Base-by-base conservation (phyloP, 2,888 invertebrate species). In the Pardosa pseudoannulata region DNA sequence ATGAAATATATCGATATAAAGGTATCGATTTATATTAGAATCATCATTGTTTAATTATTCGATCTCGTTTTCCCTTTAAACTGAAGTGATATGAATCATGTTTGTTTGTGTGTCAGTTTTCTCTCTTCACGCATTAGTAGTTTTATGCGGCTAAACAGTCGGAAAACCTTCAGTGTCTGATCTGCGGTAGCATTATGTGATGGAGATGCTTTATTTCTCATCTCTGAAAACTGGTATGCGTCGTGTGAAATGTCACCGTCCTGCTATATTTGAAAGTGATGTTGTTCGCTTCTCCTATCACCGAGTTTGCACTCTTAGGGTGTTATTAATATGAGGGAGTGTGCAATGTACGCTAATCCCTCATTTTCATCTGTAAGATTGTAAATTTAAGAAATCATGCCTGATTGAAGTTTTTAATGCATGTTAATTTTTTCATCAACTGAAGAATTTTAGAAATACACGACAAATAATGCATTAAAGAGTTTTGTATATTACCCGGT, bases 81-180 rank as follows among this genome's bases (percentile, higher is more conserved):
- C 56, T 79, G 72, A 85, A 85, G 78, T 85, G 83, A 85, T 73
- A 64, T 73, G 73, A 85, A 73, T 50, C 72, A 73, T 76, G 78
- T 79, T 78, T 85, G 83, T 85, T 83, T 85, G 83, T 85, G 83
- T 85, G 83, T 85, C 83, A 85, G 78, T 85, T 85, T 81, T 85
- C 83, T 64, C 72, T 46, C 78, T 85, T 85, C 78, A 41, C 41
- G 70, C 70, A 41, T 23, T 41, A 27, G 27, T 1, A 41, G 5
- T 70, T 39, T 9, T 70, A 41, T 70, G 41, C 70, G 41, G 70
- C 39, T 67, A 19, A 56, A 56, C 9, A 13, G 23, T 19, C 23
- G 23, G 23, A 56, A 23, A 23, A 5, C 23, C 3, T 56, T 23
- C 16, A 16, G 2, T 16, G 1, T 56, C 2, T 56, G 23, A 46